Evolutionary conservation across 2,797 vertebrate species (phyloP), one percentile per base, ranked within the genome.

Genomic region (Sebastes nivosus): DNA sequence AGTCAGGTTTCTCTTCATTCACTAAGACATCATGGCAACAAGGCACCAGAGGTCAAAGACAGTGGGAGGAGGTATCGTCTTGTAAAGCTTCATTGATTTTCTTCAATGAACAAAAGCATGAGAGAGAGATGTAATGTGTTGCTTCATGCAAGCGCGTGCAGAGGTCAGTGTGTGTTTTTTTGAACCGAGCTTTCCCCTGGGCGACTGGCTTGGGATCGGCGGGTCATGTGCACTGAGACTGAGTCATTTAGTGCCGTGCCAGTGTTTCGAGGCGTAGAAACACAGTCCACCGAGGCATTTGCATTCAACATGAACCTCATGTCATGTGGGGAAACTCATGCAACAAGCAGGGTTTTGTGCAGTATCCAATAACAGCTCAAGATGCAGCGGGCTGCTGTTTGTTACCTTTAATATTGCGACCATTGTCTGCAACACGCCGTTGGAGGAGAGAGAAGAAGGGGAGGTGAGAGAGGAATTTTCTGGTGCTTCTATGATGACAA

Each of bases 401-500:
- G 89, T 98, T 99, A 99, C 98, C 98, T 99, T 97, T 98, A 82
- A 97, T 94, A 96, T 95, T 97, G 94, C 96, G 97, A 90, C 98
- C 98, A 95, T 98, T 99, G 95, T 99, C 98, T 99, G 97, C 93
- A 92, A 94, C 91, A 84, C 74, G 81, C 77, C 80, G 83, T 71
- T 10, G 34, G 60, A 67, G 25, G 74, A 88, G 72, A 83, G 74
- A 73, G 58, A 34, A 52, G 10, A 30, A 8, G 65, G 60, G 81
- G 66, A 58, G 50, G 58, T 60, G 55, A 27, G 59, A 88, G 52
- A 86, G 50, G 69, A 69, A 25, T 65, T 80, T 80, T 89, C 64
- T 79, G 82, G 50, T 58, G 57, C 61, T 73, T 80, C 64, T 64
- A 66, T 64, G 38, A 88, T 85, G 90, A 94, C 83, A 87, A 92